These are phyloP conservation scores for Excalfactoria chinensis DNA, from an alignment of 2,113 vertebrate genomes.

Conservation along the genomic window DNA sequence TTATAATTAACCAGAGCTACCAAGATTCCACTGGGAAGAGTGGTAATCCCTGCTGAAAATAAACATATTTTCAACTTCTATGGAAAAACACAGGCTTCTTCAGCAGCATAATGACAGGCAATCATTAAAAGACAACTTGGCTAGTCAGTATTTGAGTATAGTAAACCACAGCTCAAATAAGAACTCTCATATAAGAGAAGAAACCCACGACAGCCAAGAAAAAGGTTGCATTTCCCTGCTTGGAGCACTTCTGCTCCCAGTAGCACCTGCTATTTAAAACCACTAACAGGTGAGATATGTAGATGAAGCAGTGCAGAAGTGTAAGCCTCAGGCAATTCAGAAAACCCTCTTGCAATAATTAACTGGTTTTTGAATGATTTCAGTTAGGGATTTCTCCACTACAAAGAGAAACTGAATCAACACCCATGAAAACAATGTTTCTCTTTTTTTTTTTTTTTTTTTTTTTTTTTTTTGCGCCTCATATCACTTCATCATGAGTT, in stretches of 20 bases:
- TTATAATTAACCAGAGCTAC: conserved; percentile 37
- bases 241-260: not conserved
- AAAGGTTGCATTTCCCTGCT: not conserved
- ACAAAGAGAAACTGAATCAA: not conserved
- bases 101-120: not conserved
- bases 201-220: not conserved
- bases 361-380: not conserved
- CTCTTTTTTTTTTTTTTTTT: not conserved
- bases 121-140: not conserved
- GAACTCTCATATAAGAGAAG: not conserved
- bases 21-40: conserved; percentile 34
- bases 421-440: not conserved
- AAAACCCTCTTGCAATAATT: not conserved
- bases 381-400: not conserved
- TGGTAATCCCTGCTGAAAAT: conserved; percentile 33
- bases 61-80: conserved; percentile 22
- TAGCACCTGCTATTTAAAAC: not conserved
- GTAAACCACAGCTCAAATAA: not conserved
- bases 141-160: not conserved
- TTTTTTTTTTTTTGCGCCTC: not conserved
- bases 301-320: not conserved
- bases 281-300: not conserved
- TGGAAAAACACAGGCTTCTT: conserved; percentile 48
- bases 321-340: not conserved
- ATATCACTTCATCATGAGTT: not conserved